These are phyloP conservation scores for Tiliacea citrago DNA, from an alignment of 2,888 invertebrate species.

Conservation along the genomic window DNA sequence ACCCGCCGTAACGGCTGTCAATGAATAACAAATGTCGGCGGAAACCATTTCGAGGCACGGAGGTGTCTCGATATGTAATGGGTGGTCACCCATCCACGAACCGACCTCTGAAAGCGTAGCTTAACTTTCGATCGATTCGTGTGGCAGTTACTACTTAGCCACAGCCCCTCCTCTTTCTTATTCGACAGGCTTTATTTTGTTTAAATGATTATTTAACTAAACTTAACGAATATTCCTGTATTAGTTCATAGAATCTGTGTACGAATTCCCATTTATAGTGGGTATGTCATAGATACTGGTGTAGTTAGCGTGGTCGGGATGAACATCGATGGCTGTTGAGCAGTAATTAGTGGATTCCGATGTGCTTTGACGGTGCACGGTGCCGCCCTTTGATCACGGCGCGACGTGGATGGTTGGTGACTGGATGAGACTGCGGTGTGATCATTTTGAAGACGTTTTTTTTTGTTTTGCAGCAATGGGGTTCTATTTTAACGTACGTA, in stretches of 20 bases:
- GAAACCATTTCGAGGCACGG: no score
- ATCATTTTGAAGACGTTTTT: neutral
- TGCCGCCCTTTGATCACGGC: slow-evolving; percentile 79
- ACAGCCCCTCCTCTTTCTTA: no score
- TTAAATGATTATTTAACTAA: neutral
- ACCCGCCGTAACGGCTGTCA: no score
- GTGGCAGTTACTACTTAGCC: no score
- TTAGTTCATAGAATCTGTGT: slow-evolving; percentile 38
- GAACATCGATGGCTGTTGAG: slow-evolving; percentile 65
- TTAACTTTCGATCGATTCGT: no score
- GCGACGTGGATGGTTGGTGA: slow-evolving; percentile 32
- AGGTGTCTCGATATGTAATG: no score
- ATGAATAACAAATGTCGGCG: no score
- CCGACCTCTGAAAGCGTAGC: no score
- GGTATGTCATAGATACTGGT: slow-evolving; percentile 56
- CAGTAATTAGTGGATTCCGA: slow-evolving; percentile 80
- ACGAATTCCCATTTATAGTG: slow-evolving; percentile 49
- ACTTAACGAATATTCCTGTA: slow-evolving; percentile 2
- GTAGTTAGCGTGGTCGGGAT: slow-evolving; percentile 53
- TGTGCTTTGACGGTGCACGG: slow-evolving; percentile 74
- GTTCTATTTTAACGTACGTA: neutral
- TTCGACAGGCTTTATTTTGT: neutral
- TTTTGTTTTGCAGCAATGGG: neutral
- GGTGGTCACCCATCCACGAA: no score
- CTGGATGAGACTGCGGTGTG: slow-evolving; percentile 23